These are phyloP conservation scores for Oophaga sylvatica DNA, from an alignment of 2,797 vertebrate genomes.

Conservation along the genomic window DNA sequence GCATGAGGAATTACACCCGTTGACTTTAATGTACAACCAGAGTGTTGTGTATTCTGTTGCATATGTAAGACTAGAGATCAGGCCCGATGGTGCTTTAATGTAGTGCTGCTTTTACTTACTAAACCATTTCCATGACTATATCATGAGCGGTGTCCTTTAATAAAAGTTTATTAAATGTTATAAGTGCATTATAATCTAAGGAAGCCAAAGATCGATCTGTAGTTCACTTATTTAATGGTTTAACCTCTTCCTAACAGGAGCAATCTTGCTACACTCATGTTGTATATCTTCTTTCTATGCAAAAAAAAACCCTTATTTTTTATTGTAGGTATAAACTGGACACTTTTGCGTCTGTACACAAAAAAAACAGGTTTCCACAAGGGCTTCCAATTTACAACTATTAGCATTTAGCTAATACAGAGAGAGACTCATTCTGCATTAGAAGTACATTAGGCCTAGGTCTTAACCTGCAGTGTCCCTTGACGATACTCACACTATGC, in stretches of 20 bases:
- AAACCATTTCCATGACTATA: constrained; percentile 11
- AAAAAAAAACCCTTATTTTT: background rate
- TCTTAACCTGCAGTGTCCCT: too few species aligned
- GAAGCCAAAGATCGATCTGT: background rate
- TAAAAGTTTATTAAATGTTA: background rate
- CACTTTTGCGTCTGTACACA: background rate
- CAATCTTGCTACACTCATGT: background rate
- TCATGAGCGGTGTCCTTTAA: background rate
- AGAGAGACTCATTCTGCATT: too few species aligned
- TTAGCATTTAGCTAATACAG: background rate
- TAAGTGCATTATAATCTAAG: background rate
- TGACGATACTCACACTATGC: too few species aligned
- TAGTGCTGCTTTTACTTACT: background rate
- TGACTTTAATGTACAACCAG: constrained; percentile 35
- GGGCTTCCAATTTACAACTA: background rate
- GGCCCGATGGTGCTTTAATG: constrained; percentile 3
- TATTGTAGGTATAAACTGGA: background rate
- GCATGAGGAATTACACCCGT: constrained; percentile 50
- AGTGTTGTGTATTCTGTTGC: constrained; percentile 6
- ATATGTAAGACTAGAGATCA: background rate
- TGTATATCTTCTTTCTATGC: background rate
- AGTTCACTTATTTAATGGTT: background rate
- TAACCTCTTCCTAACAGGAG: background rate
- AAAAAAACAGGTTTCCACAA: background rate
- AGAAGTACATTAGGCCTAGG: too few species aligned